Base-by-base conservation (phyloP, 1,140 invertebrate genomes). In the Papilio dardanus region DNA sequence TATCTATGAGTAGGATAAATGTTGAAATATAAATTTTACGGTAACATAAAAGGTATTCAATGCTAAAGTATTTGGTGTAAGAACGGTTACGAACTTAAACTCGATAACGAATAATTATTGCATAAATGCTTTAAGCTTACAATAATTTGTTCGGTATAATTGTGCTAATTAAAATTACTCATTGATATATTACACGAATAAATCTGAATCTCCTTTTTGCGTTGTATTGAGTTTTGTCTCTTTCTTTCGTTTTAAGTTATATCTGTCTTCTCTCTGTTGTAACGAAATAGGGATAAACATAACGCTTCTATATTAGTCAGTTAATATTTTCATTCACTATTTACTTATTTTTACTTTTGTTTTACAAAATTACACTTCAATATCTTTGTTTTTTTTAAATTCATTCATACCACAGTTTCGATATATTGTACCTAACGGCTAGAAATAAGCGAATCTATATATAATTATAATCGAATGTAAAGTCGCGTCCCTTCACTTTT, bases 401-500 rank as follows among this genome's bases (percentile, higher is more conserved):
- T n/a, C n/a, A n/a, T n/a, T n/a, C n/a, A n/a, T n/a, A n/a, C n/a
- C n/a, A n/a, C 14, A 37, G 35, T 37, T 37, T 12, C 42, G n/a
- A 19, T 46, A 46, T n/a, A n/a, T n/a, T n/a, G 42, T 50, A 62
- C 6, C 12, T 30, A 28, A 62, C 10, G 2, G 6, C 28, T 30
- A 62, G 54, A 28, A 28, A 71, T 71, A 31, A 71, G n/a, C 46
- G 12, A 30, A 28, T 46, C 40, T 42, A 71, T 31, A 71, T 1
- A 28, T 30, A 71, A 50, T 12, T 31, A 16, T 71, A 71, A 71
- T 71, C 28, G 69, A 71, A 71, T 71, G 7, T 31, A n/a, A 71
- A 71, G 69, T 30, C 42, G 16, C 37, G 69, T 50, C 69, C 69
- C 40, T 71, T 71, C 69, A 71, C 40, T 71, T 71, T 71, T 71